Conservation (phyloP, 2,797 vertebrate species). For the Emydoidea blandingii region DNA sequence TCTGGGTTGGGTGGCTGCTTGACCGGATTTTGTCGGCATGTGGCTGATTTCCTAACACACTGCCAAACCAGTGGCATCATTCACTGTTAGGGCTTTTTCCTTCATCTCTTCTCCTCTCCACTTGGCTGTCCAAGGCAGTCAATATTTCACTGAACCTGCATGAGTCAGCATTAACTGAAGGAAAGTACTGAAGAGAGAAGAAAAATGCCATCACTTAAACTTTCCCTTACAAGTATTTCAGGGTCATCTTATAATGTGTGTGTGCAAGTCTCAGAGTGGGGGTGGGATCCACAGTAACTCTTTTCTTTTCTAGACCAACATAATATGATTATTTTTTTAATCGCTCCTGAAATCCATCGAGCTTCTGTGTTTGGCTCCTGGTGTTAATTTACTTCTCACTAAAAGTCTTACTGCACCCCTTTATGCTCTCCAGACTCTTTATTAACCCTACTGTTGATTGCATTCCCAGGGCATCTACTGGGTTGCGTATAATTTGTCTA, state of each 20-base stretch:
- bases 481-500: conserved; percentile 80
- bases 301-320: conserved; percentile 35
- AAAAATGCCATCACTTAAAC: conserved; percentile 50
- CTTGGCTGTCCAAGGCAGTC: conserved; percentile 20
- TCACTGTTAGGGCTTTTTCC: conserved; percentile 65
- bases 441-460: conserved; percentile 63
- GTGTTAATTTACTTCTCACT: conserved; percentile 57
- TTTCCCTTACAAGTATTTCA: conserved; percentile 36
- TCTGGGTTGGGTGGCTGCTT: conserved; percentile 68
- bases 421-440: conserved; percentile 52
- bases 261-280: neutral
- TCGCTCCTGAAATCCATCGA: conserved; percentile 60
- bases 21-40: conserved; percentile 73
- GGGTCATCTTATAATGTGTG: neutral
- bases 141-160: conserved; percentile 59
- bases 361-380: neutral
- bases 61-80: conserved; percentile 74
- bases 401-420: conserved; percentile 41
- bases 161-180: conserved; percentile 75
- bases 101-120: conserved; percentile 44
- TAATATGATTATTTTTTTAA: conserved; percentile 3
- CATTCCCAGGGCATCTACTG: conserved; percentile 78
- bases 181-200: conserved; percentile 44
- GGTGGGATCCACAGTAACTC: neutral
- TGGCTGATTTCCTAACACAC: conserved; percentile 71